Base-by-base conservation (phyloP, 2,113 vertebrate species). In the Picathartes gymnocephalus region DNA sequence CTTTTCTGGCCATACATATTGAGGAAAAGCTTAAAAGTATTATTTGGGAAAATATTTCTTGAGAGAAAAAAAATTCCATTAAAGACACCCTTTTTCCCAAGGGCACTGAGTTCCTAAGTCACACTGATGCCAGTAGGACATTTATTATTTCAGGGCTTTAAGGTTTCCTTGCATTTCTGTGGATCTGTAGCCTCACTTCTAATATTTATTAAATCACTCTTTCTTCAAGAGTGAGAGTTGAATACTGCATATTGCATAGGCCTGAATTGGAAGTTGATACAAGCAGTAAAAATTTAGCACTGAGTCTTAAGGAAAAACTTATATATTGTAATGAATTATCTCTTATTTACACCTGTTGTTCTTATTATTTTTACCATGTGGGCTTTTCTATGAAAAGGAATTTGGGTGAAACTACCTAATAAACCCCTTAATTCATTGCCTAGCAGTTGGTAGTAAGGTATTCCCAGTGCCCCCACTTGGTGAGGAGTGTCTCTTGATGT, bases 391-490 rank as follows among this genome's bases (percentile, higher is more conserved):
- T 45, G 31, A 19, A 48, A 79, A 61, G 28, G 28, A 72, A 48
- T 86, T 60, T 24, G 22, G 6, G 35, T 57, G 68, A 25, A 71
- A 81, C 50, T 53, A 40, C 17, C 17, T 45, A 40, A 91, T 33
- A 71, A 91, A 81, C 27, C 1, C 5, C 51, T 76, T 72, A 56
- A 64, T 22, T 40, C 14, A 21, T 19, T 60, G 33, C 15, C 35
- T 56, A 64, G 20, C 3, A 28, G 5, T 66, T 33, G 69, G 5
- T 66, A 51, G 18, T 9, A 30, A 17, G 11, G 20, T 40, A 33
- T 44, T 87, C 28, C 45, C 57, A 27, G 48, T 30, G 3, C 5
- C 54, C 71, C 54, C 62, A 37, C 18, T 54, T 0, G 0, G 7
- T 28, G 42, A 82, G n/a, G 13, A 65, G 4, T 7, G 15, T 42